Evolutionary conservation across 30 jellyfish, hydroid and myxozoan species (phyloP), one percentile per base, ranked within the genome.

Genomic region (Cassiopea xamachana): DNA sequence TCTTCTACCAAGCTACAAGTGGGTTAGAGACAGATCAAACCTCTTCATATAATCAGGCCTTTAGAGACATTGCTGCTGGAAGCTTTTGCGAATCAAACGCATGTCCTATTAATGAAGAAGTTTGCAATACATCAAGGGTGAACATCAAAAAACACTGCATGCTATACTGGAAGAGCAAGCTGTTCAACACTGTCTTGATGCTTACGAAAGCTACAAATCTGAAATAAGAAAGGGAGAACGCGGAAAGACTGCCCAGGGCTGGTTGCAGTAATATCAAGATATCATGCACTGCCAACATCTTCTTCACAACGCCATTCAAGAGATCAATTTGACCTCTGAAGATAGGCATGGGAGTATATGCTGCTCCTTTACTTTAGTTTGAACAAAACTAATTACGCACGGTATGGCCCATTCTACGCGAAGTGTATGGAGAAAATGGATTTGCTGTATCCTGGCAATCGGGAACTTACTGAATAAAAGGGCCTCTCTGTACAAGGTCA

Each of bases 201-300:
- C 50, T 16, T 73, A 86, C 88, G 71, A 74, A 17, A 74, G 55
- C 39, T 86, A 0, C 86, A 60, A 79, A 19, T 83, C 73, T 7
- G 48, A 48, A 16, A 58, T 61, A 6, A 59, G 93, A 75, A 60
- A 55, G 1, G 89, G 93, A n/a, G 49, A 58, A 6, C 89, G 9
- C 61, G 89, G 82, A 4, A 86, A 75, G 60, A 86, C 93, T 19
- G 85, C 88, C 43, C 89, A 86, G 71, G 49, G 15, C 68, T 86
- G 93, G 89, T 0, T 86, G 7, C 12, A 16, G 74, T 1, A n/a
- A 2, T 71, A 86, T 49, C 89, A 46, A n/a, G 89, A 86, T 67
- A n/a, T 86, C 10, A 58, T 86, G 68, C 61, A 79, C 44, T 7
- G 13, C 51, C 87, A 61, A 2, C 87, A 58, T 13, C n/a, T 75